A percentile compares a stretch with the other conserved stretches of the same genome.
Evolutionary conservation across 2,888 invertebrate species (phyloP).

Genomic region (Lymantria dispar): DNA sequence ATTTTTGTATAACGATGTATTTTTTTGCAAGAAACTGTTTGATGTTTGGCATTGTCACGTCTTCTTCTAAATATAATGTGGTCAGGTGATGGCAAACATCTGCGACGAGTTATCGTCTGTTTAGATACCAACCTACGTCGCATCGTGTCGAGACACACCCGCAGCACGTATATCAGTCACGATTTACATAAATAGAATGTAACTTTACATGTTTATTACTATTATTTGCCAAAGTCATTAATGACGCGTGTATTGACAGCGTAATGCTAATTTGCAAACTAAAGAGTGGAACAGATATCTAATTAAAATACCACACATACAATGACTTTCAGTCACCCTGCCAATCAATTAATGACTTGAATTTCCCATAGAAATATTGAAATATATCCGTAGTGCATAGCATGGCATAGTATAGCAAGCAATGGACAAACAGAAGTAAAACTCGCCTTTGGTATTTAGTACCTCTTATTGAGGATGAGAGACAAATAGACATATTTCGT

Average conservation of each 20-base stretch:
- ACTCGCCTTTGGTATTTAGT: too few relatives aligned
- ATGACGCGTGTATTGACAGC: constrained; percentile 17
- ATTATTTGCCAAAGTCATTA: constrained; percentile 31
- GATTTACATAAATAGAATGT: constrained; percentile 42
- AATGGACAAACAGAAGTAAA: too few relatives aligned
- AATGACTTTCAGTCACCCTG: too few relatives aligned
- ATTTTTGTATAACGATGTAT: not conserved
- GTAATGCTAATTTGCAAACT: constrained; percentile 18
- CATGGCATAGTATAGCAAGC: too few relatives aligned
- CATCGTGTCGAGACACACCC: constrained; percentile 67
- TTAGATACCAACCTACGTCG: constrained; percentile 30
- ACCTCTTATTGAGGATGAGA: too few relatives aligned
- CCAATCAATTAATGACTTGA: too few relatives aligned
- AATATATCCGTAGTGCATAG: too few relatives aligned
- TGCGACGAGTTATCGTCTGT: constrained; percentile 14
- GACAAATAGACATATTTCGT: too few relatives aligned
- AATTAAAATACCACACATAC: not conserved
- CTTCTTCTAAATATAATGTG: constrained; percentile 40
- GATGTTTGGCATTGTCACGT: constrained; percentile 23
- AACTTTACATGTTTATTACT: constrained; percentile 11
- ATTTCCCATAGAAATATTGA: too few relatives aligned
- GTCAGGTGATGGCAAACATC: constrained; percentile 54
- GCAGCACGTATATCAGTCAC: constrained; percentile 41
- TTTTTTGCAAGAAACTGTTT: not conserved
- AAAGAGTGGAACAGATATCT: not conserved